Conservation (phyloP, 1,140 invertebrate species). For the Atopsyche davidsoni region DNA sequence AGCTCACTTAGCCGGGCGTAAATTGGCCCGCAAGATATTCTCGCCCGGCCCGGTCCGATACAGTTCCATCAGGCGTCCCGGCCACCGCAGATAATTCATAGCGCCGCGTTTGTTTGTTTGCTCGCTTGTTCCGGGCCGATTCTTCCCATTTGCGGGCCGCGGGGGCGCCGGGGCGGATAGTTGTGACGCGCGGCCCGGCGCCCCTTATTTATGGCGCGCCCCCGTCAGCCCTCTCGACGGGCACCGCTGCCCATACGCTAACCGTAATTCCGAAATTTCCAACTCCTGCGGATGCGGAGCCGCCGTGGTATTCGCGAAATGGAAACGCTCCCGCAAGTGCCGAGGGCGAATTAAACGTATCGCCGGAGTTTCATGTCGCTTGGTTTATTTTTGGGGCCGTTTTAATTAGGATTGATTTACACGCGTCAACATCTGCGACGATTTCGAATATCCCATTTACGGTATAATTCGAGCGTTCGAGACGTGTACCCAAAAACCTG, state of each 20-base stretch:
- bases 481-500: too few species aligned
- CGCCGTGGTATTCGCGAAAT: conserved; percentile 12
- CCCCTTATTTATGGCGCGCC: conserved; percentile 20
- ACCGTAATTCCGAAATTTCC: conserved; percentile 24
- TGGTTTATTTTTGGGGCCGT: too few species aligned
- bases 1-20: too few species aligned
- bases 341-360: too few species aligned
- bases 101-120: neutral
- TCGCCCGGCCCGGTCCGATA: neutral
- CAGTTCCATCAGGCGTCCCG: neutral
- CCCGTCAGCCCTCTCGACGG: conserved; percentile 21
- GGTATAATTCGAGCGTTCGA: too few species aligned
- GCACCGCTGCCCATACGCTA: conserved; percentile 18
- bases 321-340: too few species aligned
- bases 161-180: conserved; percentile 11
- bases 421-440: too few species aligned
- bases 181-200: conserved; percentile 19
- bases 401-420: too few species aligned
- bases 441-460: too few species aligned
- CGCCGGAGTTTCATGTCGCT: too few species aligned
- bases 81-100: neutral
- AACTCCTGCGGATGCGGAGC: conserved; percentile 19
- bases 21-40: too few species aligned
- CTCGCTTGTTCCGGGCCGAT: conserved; percentile 19
- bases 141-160: conserved; percentile 23